Evolutionary conservation across 2,113 vertebrate species (phyloP), one percentile per base, ranked within the genome.

Genomic region (Dinomys branickii): DNA sequence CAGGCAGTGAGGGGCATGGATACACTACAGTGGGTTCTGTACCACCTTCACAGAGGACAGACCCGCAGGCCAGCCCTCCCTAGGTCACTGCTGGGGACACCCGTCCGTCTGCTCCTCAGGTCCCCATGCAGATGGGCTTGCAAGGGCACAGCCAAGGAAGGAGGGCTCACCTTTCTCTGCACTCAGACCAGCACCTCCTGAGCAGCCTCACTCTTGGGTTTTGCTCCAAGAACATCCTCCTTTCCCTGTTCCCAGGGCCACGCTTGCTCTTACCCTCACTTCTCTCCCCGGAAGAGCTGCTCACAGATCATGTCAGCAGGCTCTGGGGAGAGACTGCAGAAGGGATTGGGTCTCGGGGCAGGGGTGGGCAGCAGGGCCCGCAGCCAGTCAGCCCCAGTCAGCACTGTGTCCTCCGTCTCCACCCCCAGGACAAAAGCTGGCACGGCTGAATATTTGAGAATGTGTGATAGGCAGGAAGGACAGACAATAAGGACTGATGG

Each of bases 241-340:
- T 38, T 7, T 78, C 58, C 54, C 73, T 24, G 58, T 65, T 61
- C 35, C 22, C 83, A 30, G 54, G 14, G 38, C 0, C 0, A 5
- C 10, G 35, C 82, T 92, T 2, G 0, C 56, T 9, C 12, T 24
- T 16, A n/a, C 12, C 30, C 50, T 50, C 86, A 1, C 3, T 41
- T 14, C 77, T 19, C 3, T 77, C 52, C 41, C 61, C 26, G 30
- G 63, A 58, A 77, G 11, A 54, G 54, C 89, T 41, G 13, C 54
- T 35, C 2, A 10, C 8, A 0, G 26, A 91, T 73, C 65, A 4
- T 47, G 41, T 61, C 38, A 69, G 54, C 33, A 10, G 54, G 56
- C 86, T 95, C 91, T 20, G 22, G 59, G 54, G 91, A 90, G 56
- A 24, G 28, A 33, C 54, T 33, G 63, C 83, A 41, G 73, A 85